A percentile compares a stretch with the other conserved stretches of the same genome.
phyloP scores from a whole-genome alignment of 2,797 vertebrate genomes.

The Gouania willdenowi region DNA sequence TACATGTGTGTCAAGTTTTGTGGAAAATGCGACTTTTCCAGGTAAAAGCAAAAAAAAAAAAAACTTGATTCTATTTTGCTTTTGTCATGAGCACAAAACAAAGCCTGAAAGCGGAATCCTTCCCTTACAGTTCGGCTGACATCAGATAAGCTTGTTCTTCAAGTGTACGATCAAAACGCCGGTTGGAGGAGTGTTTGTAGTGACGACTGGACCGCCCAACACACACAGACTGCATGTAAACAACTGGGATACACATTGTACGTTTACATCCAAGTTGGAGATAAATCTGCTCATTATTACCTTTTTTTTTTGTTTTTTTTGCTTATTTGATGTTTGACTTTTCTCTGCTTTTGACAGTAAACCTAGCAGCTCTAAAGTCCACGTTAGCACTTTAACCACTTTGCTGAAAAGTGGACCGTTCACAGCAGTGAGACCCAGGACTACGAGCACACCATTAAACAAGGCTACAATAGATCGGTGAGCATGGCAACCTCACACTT shows the following conservation, averaged over 20 bases:
- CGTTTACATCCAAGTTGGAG: slow-evolving; percentile 4
- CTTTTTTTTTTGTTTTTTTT: no score
- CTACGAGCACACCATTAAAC: slow-evolving; percentile 31
- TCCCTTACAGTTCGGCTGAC: slow-evolving; percentile 77
- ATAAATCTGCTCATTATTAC: no score
- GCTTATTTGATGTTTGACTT: not conserved
- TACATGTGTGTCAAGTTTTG: slow-evolving; percentile 65
- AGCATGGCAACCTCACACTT: slow-evolving; percentile 2
- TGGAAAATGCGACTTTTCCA: slow-evolving; percentile 63
- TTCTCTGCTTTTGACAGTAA: slow-evolving; percentile 38
- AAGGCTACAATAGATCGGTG: slow-evolving; percentile 52
- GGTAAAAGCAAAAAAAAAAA: slow-evolving; percentile 56
- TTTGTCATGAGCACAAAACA: slow-evolving; percentile 2
- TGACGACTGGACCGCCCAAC: slow-evolving; percentile 71
- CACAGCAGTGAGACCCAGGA: slow-evolving; percentile 30
- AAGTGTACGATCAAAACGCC: slow-evolving; percentile 65
- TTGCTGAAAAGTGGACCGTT: slow-evolving; percentile 47
- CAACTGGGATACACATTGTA: slow-evolving; percentile 87
- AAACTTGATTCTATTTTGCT: not conserved
- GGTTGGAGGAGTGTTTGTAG: slow-evolving; percentile 83
- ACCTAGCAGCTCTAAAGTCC: slow-evolving; percentile 20
- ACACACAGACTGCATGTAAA: slow-evolving; percentile 78
- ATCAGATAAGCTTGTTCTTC: slow-evolving; percentile 73
- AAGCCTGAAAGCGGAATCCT: not conserved
- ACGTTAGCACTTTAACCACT: slow-evolving; percentile 12